Percentiles rank a stretch among this genome's conserved stretches.
Evolutionary conservation across 2,797 vertebrate species (phyloP).

Genomic region (Sebastes flavidus): DNA sequence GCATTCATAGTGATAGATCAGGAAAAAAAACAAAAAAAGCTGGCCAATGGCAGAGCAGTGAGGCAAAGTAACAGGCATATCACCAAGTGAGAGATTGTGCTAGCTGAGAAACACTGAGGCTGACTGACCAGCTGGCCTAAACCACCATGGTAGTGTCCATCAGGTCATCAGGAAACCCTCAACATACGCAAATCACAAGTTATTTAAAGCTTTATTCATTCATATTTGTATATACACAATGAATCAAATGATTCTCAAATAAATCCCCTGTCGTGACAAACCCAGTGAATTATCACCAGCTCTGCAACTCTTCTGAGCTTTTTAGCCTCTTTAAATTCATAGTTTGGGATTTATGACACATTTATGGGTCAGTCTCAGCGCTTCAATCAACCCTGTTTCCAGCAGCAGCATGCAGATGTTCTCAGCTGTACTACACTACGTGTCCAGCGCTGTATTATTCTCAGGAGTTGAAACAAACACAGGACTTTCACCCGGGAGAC

Average conservation of each 20-base stretch:
- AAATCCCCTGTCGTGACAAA: not conserved
- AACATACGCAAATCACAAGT: not conserved
- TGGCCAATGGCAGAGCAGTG: not conserved
- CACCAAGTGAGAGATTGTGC: not conserved
- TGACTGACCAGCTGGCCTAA: not conserved
- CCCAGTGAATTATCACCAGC: not conserved
- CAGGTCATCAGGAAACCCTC: not conserved
- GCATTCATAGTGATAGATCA: conserved; percentile 8
- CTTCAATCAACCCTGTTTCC: not conserved
- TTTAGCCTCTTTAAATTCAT: too few species aligned
- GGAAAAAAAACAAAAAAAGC: not conserved
- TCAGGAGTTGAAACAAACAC: not conserved
- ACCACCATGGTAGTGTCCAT: too few species aligned
- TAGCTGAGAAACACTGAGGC: not conserved
- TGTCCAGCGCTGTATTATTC: not conserved
- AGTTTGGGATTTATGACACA: not conserved
- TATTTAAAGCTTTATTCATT: not conserved
- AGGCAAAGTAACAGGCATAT: not conserved
- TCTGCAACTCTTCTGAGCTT: not conserved
- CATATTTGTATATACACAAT: not conserved
- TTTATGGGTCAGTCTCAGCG: not conserved
- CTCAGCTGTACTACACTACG: too few species aligned
- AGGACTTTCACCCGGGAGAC: not conserved
- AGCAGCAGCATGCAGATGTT: not conserved
- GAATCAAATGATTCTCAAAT: not conserved